Percentiles rank a stretch among this genome's conserved stretches.
Evolutionary conservation across 2,113 vertebrate genomes (phyloP).

Genomic region (Odocoileus hemionus): DNA sequence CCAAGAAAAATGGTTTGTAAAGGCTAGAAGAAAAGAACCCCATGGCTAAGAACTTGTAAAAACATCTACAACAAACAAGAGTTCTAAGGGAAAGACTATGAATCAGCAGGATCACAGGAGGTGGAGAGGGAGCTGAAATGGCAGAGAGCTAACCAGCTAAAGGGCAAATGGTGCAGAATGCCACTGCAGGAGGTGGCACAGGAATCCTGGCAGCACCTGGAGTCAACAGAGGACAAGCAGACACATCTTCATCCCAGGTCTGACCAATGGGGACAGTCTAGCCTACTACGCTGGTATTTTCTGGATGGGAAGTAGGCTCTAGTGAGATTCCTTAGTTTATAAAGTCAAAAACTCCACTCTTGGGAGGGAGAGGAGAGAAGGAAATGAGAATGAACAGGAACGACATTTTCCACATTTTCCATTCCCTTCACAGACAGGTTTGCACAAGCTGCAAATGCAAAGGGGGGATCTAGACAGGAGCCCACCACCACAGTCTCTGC

Average conservation of each 20-base stretch:
- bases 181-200: neutral
- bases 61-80: conserved; percentile 21
- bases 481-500: neutral
- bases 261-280: neutral
- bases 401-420: neutral
- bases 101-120: neutral
- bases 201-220: neutral
- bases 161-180: neutral
- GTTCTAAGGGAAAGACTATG: conserved; percentile 26
- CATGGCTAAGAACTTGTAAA: conserved; percentile 34
- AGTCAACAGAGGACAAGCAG: neutral
- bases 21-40: conserved; percentile 46
- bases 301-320: neutral
- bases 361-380: neutral
- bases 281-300: neutral
- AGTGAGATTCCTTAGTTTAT: neutral
- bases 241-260: neutral
- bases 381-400: neutral
- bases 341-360: neutral
- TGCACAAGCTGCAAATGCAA: neutral
- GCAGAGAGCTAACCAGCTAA: neutral
- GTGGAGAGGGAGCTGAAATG: neutral
- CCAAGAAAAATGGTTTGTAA: conserved; percentile 47
- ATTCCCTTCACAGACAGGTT: neutral
- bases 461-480: neutral